Evolutionary conservation across 2,113 vertebrate genomes (phyloP).

Genomic region (Paratilapia polleni): DNA sequence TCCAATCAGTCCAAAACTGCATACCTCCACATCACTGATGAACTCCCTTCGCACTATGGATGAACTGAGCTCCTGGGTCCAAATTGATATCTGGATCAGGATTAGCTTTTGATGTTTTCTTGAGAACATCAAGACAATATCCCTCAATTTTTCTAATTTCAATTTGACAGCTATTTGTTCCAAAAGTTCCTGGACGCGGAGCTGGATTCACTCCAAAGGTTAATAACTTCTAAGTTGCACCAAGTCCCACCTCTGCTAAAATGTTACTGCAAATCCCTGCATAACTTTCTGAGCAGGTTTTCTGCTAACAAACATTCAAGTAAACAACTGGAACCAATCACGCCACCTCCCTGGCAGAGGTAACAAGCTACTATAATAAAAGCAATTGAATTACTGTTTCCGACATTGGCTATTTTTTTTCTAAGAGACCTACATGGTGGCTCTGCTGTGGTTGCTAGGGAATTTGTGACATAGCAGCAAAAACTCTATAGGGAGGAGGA

Average conservation of each 20-base stretch:
- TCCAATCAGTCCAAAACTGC: not conserved
- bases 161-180: not conserved
- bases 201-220: not conserved
- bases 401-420: not conserved
- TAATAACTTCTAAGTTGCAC: not conserved
- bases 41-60: too few relatives aligned
- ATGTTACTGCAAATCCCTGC: not conserved
- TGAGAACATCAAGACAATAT: accelerated
- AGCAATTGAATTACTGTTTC: not conserved
- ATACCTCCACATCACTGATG: not conserved
- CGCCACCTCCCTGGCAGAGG: not conserved
- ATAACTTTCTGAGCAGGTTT: not conserved
- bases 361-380: not conserved
- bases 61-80: not conserved
- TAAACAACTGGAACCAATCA: not conserved
- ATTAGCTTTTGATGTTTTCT: accelerated
- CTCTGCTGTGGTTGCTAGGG: slow-evolving; percentile 31
- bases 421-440: slow-evolving; percentile 8
- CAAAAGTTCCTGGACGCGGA: too few relatives aligned
- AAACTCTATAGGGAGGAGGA: slow-evolving; percentile 28
- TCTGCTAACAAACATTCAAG: not conserved
- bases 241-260: too few relatives aligned
- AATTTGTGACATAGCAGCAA: slow-evolving; percentile 40
- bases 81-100: not conserved
- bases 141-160: not conserved